phyloP scores from a whole-genome alignment of 1,140 invertebrate genomes.

The Scaptomyza pallida region DNA sequence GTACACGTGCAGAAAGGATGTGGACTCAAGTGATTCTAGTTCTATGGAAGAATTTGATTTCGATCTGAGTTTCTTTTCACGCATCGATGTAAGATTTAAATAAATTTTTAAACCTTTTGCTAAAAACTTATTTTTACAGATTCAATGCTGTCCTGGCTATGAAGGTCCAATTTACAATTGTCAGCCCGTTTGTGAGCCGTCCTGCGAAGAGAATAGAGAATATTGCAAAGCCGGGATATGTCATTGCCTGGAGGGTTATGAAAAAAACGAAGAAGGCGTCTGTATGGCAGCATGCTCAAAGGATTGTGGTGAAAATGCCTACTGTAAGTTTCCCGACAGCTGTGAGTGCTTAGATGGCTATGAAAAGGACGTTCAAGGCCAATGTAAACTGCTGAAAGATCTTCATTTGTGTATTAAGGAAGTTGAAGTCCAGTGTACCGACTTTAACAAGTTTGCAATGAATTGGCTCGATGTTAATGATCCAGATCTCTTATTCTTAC shows the following conservation, averaged over 20 bases:
- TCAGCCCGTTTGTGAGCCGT: neutral
- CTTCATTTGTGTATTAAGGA: conserved; percentile 10
- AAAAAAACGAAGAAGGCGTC: neutral
- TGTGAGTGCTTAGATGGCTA: too few relatives aligned
- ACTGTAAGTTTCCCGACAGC: too few relatives aligned
- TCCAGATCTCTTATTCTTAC: too few relatives aligned
- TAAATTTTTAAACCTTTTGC: too few relatives aligned
- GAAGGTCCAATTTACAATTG: neutral
- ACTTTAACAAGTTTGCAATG: neutral
- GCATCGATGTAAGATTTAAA: too few relatives aligned
- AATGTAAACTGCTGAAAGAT: conserved; percentile 5
- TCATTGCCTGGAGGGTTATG: neutral
- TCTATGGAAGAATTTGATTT: too few relatives aligned
- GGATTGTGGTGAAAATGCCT: too few relatives aligned
- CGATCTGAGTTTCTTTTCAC: too few relatives aligned
- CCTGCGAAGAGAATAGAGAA: neutral
- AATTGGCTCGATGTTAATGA: too few relatives aligned
- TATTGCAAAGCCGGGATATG: neutral
- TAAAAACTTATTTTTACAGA: neutral
- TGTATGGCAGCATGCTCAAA: too few relatives aligned
- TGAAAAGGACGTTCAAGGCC: too few relatives aligned
- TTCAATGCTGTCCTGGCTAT: neutral
- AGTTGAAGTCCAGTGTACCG: conserved; percentile 6
- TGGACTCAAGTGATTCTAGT: too few relatives aligned
- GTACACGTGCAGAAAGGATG: neutral